Conservation (phyloP, 2,113 vertebrate genomes). For the Lepus timidus region DNA sequence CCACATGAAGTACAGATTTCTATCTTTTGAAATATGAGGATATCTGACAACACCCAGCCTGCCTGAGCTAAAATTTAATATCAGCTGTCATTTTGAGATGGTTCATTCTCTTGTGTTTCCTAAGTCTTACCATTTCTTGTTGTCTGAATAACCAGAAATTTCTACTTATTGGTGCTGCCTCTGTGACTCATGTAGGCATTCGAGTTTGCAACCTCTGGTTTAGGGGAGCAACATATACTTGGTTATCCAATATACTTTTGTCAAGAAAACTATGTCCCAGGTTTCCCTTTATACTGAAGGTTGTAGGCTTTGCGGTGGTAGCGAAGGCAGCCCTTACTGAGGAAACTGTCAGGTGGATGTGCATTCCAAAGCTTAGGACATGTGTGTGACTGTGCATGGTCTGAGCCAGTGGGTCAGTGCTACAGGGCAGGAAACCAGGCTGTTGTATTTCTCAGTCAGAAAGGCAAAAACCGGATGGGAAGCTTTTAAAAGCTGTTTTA, state of each 20-base stretch:
- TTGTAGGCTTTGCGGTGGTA: background rate
- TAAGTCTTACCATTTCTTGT: background rate
- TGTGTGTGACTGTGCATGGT: background rate
- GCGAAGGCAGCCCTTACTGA: background rate
- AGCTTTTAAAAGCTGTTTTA: background rate
- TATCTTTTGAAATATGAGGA: background rate
- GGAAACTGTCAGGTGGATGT: background rate
- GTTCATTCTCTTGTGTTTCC: background rate
- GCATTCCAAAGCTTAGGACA: background rate
- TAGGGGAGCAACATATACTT: background rate
- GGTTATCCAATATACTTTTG: background rate
- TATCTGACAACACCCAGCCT: background rate
- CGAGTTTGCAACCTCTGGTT: background rate
- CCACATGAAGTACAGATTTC: background rate
- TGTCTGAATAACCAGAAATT: background rate
- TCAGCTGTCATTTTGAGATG: background rate
- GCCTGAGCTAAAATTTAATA: background rate
- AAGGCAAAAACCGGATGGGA: background rate
- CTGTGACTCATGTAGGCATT: background rate
- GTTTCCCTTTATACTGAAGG: background rate
- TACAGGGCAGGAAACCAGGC: background rate
- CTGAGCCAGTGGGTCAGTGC: background rate
- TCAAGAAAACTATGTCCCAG: background rate
- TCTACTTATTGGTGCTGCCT: background rate
- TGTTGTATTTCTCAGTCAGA: background rate